Base-by-base conservation (phyloP, 2,113 vertebrate genomes). In the Paradisaea rubra region DNA sequence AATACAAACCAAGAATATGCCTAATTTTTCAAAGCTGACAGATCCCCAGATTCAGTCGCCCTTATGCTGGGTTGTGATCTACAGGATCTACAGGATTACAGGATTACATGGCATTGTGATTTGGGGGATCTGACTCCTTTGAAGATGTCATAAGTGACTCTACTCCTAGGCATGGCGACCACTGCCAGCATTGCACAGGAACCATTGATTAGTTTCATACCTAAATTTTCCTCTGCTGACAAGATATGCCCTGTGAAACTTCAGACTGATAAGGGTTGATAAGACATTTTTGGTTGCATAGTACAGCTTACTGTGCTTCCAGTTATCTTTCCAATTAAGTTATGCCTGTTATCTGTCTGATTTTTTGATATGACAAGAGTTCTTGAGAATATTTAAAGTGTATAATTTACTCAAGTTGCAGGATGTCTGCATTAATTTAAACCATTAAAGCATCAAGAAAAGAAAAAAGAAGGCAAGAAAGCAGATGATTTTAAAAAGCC, bases 301-400 rank as follows among this genome's bases (percentile, higher is more conserved):
- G 37, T 64, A 59, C 52, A 76, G 70, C 81, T 91, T 80, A 83
- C 47, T 93, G 76, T 59, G 85, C 59, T 89, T 64, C 66, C 39
- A 93, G 33, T 65, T 88, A 74, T 90, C 68, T 60, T 81, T 95
- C 63, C 71, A 93, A 91, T 56, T 89, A 89, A 88, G 71, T 74
- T 71, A 53, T 60, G 49, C 59, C 63, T 94, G 88, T 87, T 93
- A 94, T 81, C 81, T 91, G n/a, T 81, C 94, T 95, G 91, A 85
- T 91, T 89, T 94, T 82, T 94, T 95, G 63, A 78, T 90, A 91
- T 14, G 57, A 95, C 79, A 94, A 71, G 74, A 71, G 47, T 86
- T 89, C 52, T 71, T 74, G 70, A 86, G 85, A 91, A 65, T 88
- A 92, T 82, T 91, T 88, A 22, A 89, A 93, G 91, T 68, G 39